Evolutionary conservation across 2,888 invertebrate species (phyloP), one percentile per base, ranked within the genome.

Genomic region (Spisula subtruncata): DNA sequence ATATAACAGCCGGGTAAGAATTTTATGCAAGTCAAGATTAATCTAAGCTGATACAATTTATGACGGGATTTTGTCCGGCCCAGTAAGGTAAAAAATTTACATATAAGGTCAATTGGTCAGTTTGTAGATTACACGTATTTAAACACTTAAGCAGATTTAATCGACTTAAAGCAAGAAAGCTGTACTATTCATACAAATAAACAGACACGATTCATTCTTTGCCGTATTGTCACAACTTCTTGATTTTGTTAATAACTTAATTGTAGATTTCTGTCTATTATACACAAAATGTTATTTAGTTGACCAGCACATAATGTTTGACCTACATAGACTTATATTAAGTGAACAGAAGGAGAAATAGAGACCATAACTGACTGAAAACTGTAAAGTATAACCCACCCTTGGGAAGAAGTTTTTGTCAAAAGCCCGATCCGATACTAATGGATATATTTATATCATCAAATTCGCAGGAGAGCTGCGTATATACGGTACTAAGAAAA

Each of bases 1-100:
- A 41, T 41, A n/a, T n/a, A n/a, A n/a, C n/a, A 41, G 41, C 41
- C 8, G 12, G 51, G 14, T 51, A 51, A 25, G 1, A 25, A 66
- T 25, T 66, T 66, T 25, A 66, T 66, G 60, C 60, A 66, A 66
- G 60, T 66, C 25, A 66, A 66, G 60, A 66, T 66, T 66, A 66
- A 25, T 66, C n/a, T n/a, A 66, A 66, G 60, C 51, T 51, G 51
- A 51, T 51, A 51, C 51, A 51, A 16, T 51, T 51, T 16, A 51
- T 51, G 51, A 51, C 51, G 1, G 51, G 51, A 16, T 51, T 51
- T 51, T 51, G 51, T 51, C 51, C 51, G 51, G 51, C 14, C 41
- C 8, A 51, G 12, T 51, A 51, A 12, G 51, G 12, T 51, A 51
- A 51, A 41, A 41, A 41, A 25, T 25, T 66, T 41, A 41, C 25